These are phyloP conservation scores for Ophraella communa DNA, from an alignment of 2,888 invertebrate species.

Conservation along the genomic window DNA sequence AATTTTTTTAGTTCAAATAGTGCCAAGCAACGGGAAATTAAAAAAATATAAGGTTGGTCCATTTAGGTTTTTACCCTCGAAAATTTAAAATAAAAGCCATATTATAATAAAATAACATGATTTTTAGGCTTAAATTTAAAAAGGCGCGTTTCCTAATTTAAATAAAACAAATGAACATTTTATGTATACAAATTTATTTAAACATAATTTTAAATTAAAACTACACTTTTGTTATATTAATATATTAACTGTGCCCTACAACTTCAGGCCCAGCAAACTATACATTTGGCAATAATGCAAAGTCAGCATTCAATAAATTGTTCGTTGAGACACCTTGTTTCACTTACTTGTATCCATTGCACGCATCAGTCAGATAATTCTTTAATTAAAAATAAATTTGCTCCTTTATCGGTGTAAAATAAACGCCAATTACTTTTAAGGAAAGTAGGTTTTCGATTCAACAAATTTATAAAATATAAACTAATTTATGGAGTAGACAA, in stretches of 20 bases:
- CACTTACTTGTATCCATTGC: slow-evolving; percentile 51
- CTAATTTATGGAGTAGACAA: too few relatives aligned
- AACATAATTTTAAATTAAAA: slow-evolving; percentile 51
- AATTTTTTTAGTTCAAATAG: too few relatives aligned
- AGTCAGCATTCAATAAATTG: slow-evolving; percentile 43
- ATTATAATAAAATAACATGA: too few relatives aligned
- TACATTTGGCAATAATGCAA: slow-evolving; percentile 52
- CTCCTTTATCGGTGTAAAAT: slow-evolving; percentile 5
- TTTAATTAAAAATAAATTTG: slow-evolving; percentile 28
- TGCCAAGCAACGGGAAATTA: too few relatives aligned
- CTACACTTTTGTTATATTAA: slow-evolving; percentile 46
- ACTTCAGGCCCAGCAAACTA: slow-evolving; percentile 45
- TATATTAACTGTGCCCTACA: slow-evolving; percentile 43
- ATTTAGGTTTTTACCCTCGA: too few relatives aligned
- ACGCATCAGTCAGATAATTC: slow-evolving; percentile 49
- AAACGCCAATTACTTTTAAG: neutral
- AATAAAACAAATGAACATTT: slow-evolving; percentile 14
- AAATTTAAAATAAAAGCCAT: too few relatives aligned
- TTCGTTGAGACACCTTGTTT: slow-evolving; percentile 50
- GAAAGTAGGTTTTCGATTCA: neutral
- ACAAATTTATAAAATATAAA: too few relatives aligned
- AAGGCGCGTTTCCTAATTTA: neutral
- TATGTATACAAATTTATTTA: slow-evolving; percentile 54
- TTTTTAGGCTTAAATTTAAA: neutral
- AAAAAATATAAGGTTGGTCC: too few relatives aligned